A percentile compares a stretch with the other conserved stretches of the same genome.
These are phyloP conservation scores for Trichoplax adhaerens DNA, from an alignment of 37 sponge, comb jelly and placozoan genomes.

Conservation along the genomic window DNA sequence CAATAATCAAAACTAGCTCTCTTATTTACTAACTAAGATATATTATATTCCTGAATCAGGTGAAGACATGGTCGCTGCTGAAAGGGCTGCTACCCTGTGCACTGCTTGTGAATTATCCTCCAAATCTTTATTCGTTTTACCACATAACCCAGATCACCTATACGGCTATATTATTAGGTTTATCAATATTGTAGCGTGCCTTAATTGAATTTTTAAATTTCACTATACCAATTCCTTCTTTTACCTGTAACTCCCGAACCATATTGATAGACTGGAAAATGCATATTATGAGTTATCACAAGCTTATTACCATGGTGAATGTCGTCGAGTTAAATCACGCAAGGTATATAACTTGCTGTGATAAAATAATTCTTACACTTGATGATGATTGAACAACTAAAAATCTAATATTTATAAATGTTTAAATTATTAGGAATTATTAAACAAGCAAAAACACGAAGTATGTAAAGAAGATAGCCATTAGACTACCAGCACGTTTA, in stretches of 20 bases:
- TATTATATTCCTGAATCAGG: conserved; percentile 3
- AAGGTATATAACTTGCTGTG: neutral
- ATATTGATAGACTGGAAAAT: conserved; percentile 41
- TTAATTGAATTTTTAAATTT: neutral
- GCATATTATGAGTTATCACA: conserved; percentile 39
- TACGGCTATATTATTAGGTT: conserved; percentile 35
- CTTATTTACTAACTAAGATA: conserved; percentile 11
- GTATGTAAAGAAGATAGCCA: too few species aligned
- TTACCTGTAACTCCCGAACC: too few species aligned
- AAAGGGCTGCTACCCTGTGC: conserved; percentile 39
- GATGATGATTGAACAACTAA: neutral
- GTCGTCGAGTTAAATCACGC: neutral
- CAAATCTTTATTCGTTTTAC: conserved; percentile 49
- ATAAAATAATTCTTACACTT: neutral
- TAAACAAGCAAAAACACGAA: too few species aligned
- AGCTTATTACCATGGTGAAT: conserved; percentile 46
- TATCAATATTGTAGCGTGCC: neutral
- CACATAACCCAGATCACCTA: conserved; percentile 29
- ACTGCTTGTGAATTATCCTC: conserved; percentile 33
- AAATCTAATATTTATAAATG: too few species aligned
- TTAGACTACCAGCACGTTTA: too few species aligned
- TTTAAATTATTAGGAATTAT: too few species aligned
- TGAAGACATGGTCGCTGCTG: conserved; percentile 18
- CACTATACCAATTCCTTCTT: too few species aligned
- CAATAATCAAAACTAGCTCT: conserved; percentile 27